Evolutionary conservation across 1,140 invertebrate species (phyloP), one percentile per base, ranked within the genome.

Genomic region (Ostrea denselamellosa): DNA sequence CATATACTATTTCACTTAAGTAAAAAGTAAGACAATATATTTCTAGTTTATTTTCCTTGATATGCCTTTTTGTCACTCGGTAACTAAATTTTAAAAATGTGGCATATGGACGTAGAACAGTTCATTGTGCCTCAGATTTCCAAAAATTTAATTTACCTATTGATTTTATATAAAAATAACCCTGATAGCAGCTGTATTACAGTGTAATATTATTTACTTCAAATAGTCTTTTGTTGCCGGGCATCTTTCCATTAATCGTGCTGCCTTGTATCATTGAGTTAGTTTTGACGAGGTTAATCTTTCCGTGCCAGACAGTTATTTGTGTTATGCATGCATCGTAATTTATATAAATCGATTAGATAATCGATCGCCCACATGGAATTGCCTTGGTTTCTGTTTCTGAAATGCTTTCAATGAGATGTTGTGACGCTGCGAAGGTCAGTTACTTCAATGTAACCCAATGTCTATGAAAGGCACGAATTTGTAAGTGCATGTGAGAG

Each of bases 201-300:
- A 14, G 12, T 28, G 9, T 77, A 77, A 77, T 77, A 77, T 77
- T 77, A 77, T 77, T 77, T 77, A 77, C 68, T 28, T 77, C 68
- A 77, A 77, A 77, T 77, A 77, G 68, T 77, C 68, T 77, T 77
- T 77, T 77, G 68, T 77, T 77, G 68, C 25, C 68, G 25, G 68
- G 68, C 68, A 77, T 77, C 68, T 77, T 77, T 77, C 25, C 68
- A 34, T 77, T 77, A 28, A 25, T 34, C 68, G 28, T 2, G 28
- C 68, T 77, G 68, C 68, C 68, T 77, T 28, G 68, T 77, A 34
- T 77, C 22, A 34, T 28, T 10, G 68, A 77, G 68, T 28, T 28
- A 77, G 68, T 28, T 77, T 77, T 77, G 68, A 77, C 68, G 68
- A 77, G 68, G 68, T 77, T 77, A 77, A 77, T 77, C 68, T 12